Conservation (phyloP, 2,888 invertebrate species). For the Netelia melanura region DNA sequence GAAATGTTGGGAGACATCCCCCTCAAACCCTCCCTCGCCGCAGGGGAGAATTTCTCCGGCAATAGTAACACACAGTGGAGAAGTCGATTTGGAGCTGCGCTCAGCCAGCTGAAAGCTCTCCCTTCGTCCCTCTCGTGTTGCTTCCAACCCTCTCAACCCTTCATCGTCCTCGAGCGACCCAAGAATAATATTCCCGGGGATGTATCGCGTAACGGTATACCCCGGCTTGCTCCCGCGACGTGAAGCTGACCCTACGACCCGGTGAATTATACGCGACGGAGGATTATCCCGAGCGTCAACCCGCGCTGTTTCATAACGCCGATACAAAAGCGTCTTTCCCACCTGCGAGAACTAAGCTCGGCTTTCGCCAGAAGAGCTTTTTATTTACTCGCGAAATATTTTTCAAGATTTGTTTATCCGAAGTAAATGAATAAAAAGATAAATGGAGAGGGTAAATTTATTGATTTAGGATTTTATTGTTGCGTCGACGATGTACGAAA, state of each 20-base stretch:
- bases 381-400: too few species aligned
- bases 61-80: not conserved
- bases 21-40: slow-evolving; percentile 26
- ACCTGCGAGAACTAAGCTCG: too few species aligned
- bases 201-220: slow-evolving; percentile 20
- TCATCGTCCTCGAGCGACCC: slow-evolving; percentile 5
- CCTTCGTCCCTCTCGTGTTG: slow-evolving; percentile 24
- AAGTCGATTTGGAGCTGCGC: slow-evolving; percentile 45
- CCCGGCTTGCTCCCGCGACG: slow-evolving; percentile 8
- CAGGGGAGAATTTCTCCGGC: slow-evolving; percentile 38
- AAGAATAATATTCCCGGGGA: slow-evolving; percentile 45
- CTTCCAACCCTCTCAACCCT: slow-evolving; percentile 20
- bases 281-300: not conserved
- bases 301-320: not conserved
- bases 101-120: slow-evolving; percentile 42
- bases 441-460: too few species aligned
- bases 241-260: slow-evolving; percentile 38
- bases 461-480: too few species aligned
- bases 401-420: too few species aligned
- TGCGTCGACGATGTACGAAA: too few species aligned
- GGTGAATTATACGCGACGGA: slow-evolving; percentile 13
- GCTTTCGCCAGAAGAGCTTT: too few species aligned
- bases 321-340: not conserved
- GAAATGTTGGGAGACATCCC: slow-evolving; percentile 31
- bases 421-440: too few species aligned